Conservation (phyloP, 2,113 vertebrate species). For the Hyperoodon ampullatus region DNA sequence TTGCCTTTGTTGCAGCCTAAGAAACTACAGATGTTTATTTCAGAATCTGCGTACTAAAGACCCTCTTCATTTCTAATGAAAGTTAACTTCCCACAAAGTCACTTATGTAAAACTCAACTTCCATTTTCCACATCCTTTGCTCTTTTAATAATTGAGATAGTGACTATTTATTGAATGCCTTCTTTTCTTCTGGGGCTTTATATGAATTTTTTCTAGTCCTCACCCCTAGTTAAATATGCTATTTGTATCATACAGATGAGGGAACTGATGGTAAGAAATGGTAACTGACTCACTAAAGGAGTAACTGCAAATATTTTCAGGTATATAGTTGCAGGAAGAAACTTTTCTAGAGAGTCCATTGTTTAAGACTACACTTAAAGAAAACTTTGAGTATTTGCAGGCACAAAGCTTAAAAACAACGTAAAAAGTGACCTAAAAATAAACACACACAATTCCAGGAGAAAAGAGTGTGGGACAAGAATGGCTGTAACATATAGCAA, state of each 20-base stretch:
- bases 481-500: not conserved
- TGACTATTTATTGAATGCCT: not conserved
- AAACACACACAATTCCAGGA: not conserved
- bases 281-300: not conserved
- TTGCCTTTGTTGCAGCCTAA: not conserved
- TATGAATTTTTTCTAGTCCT: not conserved
- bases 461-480: not conserved
- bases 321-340: not conserved
- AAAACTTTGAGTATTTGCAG: not conserved
- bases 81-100: not conserved
- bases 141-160: not conserved
- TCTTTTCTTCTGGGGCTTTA: not conserved
- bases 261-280: not conserved
- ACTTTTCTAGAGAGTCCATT: not conserved
- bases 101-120: not conserved
- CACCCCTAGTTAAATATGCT: not conserved
- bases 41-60: not conserved
- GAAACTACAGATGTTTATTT: constrained; percentile 26
- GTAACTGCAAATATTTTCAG: not conserved
- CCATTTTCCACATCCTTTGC: not conserved
- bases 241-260: not conserved
- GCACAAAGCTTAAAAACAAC: not conserved
- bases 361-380: not conserved
- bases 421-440: not conserved
- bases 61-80: not conserved